Base-by-base conservation (phyloP, 2,113 vertebrate genomes). In the Tinamus guttatus region DNA sequence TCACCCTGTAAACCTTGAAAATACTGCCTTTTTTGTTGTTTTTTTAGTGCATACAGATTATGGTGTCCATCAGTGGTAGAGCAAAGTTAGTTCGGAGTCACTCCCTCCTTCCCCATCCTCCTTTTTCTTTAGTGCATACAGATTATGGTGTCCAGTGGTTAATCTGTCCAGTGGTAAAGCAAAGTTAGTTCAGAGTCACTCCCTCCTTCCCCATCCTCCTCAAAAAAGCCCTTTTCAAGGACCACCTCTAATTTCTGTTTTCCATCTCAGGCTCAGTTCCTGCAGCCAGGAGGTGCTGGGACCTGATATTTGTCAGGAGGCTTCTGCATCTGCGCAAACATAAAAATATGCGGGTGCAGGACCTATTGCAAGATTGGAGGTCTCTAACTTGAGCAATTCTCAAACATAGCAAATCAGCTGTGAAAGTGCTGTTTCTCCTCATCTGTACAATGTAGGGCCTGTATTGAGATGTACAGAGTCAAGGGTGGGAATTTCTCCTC, bases 321-420 rank as follows among this genome's bases (percentile, higher is more conserved):
- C 20, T 76, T 92, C 62, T 76, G 43, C 1, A 0, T 90, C 56
- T 71, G 43, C 1, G 0, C 12, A 83, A 30, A n/a, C 3, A 4
- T 0, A 25, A 51, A 69, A 28, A 5, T 80, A 90, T 60, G 24
- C 32, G 2, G 2, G 19, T 47, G 32, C 36, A 32, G 67, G 36
- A 56, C 34, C 52, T 2, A 4, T 27, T 76, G 62, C 4, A 3
- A 54, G 24, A 45, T 41, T 1, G 0, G n/a, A 27, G 54, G 22
- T 54, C 47, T 85, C 74, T 87, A 75, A 47, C 38, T 81, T 62
- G 67, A 40, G 13, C 71, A 51, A 76, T 76, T 94, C 67, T 65
- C 68, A 52, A 22, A 27, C 25, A 17, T 9, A 69, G 59, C 63
- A 62, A 51, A 51, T 81, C 41, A 71, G 41, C 30, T 18, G 25